These are phyloP conservation scores for Holothuria leucospilota DNA, from an alignment of 53 echinoderm and acorn worm genomes.

Conservation along the genomic window DNA sequence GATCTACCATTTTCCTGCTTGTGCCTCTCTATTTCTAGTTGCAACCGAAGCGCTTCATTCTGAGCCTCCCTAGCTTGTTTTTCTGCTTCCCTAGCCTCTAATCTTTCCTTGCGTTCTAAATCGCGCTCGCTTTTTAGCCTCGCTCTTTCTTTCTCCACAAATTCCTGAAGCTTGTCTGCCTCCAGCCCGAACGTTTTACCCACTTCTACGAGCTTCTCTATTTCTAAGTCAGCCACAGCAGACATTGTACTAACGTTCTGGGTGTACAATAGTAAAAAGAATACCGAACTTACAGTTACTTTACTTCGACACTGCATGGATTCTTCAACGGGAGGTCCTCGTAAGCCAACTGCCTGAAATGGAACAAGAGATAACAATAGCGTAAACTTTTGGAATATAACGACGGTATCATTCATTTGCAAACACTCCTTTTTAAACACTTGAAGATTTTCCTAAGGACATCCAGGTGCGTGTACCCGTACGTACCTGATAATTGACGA, in stretches of 20 bases:
- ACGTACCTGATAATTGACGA: too few species aligned
- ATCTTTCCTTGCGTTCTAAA: constrained; percentile 17
- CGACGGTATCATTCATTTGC: too few species aligned
- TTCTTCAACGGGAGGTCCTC: too few species aligned
- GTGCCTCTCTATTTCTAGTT: neutral
- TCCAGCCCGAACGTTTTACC: constrained; percentile 31
- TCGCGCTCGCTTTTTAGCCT: constrained; percentile 30
- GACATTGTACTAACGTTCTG: neutral
- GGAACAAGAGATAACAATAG: too few species aligned
- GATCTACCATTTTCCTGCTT: neutral
- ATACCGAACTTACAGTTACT: too few species aligned
- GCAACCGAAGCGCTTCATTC: neutral
- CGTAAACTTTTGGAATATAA: too few species aligned
- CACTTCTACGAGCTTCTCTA: constrained; percentile 26
- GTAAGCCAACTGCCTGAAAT: too few species aligned
- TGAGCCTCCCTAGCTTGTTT: neutral
- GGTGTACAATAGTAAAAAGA: too few species aligned
- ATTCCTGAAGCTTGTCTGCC: constrained; percentile 3
- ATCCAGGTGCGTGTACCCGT: too few species aligned
- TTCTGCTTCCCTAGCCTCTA: constrained; percentile 27
- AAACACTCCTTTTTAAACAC: too few species aligned
- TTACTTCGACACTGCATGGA: too few species aligned
- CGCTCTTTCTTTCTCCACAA: constrained; percentile 41
- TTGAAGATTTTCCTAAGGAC: too few species aligned
- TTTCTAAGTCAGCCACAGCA: neutral